phyloP scores from a whole-genome alignment of 2,888 invertebrate species.

The Chirona hameri region DNA sequence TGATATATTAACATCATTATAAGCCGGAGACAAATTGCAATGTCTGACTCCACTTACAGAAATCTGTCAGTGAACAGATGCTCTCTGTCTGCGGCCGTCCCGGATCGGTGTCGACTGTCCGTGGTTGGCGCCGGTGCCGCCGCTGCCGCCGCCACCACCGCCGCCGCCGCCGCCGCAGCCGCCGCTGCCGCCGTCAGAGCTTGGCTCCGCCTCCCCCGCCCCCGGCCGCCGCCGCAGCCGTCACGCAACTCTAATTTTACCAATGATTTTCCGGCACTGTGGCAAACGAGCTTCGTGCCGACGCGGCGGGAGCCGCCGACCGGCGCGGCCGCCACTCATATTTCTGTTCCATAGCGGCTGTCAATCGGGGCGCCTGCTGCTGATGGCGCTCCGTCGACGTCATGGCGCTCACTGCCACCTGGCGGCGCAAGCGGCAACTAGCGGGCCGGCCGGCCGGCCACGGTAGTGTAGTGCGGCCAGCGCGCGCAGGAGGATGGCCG shows the following conservation, averaged over 20 bases:
- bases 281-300: not conserved
- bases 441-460: slow-evolving; percentile 36
- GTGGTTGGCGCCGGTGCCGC: not conserved
- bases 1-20: not conserved
- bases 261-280: slow-evolving; percentile 24
- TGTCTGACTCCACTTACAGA: not conserved
- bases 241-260: slow-evolving; percentile 24
- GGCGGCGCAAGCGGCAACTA: slow-evolving; percentile 30
- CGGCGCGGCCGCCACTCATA: not conserved
- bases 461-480: slow-evolving; percentile 37
- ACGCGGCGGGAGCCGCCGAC: not conserved
- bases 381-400: slow-evolving; percentile 31
- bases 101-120: not conserved
- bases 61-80: no score
- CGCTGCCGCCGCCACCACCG: no score
- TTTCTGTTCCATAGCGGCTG: slow-evolving; percentile 31
- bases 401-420: slow-evolving; percentile 34
- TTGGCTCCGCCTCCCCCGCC: slow-evolving; percentile 10
- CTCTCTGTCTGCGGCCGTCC: no score
- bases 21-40: not conserved
- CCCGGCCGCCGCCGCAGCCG: not conserved
- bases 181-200: not conserved
- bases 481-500: slow-evolving; percentile 38
- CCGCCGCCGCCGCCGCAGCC: not conserved
- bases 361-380: slow-evolving; percentile 33